Base-by-base conservation (phyloP, 2,888 invertebrate genomes). In the Cephus rjabovi region DNA sequence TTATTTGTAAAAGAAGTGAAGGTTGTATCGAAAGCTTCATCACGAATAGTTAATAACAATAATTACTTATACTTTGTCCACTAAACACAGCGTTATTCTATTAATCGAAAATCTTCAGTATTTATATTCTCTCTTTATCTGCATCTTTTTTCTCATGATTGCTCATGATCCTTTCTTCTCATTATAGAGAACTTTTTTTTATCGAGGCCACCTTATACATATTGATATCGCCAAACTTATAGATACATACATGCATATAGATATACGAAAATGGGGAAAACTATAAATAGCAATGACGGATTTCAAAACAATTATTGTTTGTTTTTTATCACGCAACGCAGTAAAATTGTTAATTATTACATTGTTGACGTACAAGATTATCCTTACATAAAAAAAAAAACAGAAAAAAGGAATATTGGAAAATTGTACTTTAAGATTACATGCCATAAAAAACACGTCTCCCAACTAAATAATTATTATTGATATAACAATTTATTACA, bases 401-500 rank as follows among this genome's bases (percentile, higher is more conserved):
- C 23, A 9, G 37, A 56, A 56, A 56, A 56, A 56, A 23, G 56
- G 1, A 56, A 56, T 56, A 56, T 56, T 56, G 56, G 23, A 56
- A 56, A 56, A 23, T 56, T 56, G 56, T 56, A 71, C 71, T 71
- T 71, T 71, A 71, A 4, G 15, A 30, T 74, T 35, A 74, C n/a
- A 33, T 12, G 34, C 74, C 35, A n/a, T 74, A 74, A 34, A 34
- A 74, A 74, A 74, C n/a, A 35, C 12, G 34, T 34, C 34, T 71
- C 12, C 34, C 15, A 23, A 31, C 71, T 71, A 74, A 74, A 35
- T 74, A 74, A 74, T 30, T 76, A 70, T 31, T 23, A 34, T n/a
- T 70, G 76, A 33, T 76, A 70, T 69, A 33, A 56, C 37, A 69
- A 56, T 76, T 68, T 71, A 81, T 84, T 87, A 88, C 82, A 86